phyloP scores from a whole-genome alignment of 2,113 vertebrate species.

The Myotis brandtii region DNA sequence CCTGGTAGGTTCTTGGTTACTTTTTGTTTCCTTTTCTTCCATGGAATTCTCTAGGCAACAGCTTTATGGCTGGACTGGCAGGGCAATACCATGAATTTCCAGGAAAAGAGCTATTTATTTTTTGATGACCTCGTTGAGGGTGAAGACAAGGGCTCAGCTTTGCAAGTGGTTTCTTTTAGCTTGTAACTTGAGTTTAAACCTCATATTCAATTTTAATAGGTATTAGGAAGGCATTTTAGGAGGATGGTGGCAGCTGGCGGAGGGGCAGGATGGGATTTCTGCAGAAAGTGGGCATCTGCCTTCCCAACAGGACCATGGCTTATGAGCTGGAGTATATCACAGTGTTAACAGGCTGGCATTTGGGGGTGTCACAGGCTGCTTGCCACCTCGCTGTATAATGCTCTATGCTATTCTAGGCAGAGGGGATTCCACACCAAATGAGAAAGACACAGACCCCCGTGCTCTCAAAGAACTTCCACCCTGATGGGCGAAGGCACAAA shows the following conservation, averaged over 20 bases:
- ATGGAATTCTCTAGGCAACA: background rate
- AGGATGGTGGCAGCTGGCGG: background rate
- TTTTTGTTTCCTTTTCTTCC: background rate
- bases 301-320: background rate
- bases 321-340: background rate
- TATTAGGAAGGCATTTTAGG: background rate
- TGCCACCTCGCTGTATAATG: rapidly evolving
- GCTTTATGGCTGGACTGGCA: background rate
- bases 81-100: background rate
- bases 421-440: background rate
- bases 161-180: background rate
- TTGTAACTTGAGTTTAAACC: background rate
- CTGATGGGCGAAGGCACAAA: background rate
- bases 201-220: background rate
- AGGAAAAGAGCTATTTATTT: background rate
- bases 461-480: background rate
- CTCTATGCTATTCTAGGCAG: background rate
- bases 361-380: background rate
- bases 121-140: background rate
- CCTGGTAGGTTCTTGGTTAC: background rate
- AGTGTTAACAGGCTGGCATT: no score
- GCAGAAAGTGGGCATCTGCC: background rate
- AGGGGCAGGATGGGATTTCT: background rate
- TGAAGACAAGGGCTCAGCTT: background rate
- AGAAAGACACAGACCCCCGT: background rate